Base-by-base conservation (phyloP, 2,113 vertebrate genomes). In the Oryzias javanicus region DNA sequence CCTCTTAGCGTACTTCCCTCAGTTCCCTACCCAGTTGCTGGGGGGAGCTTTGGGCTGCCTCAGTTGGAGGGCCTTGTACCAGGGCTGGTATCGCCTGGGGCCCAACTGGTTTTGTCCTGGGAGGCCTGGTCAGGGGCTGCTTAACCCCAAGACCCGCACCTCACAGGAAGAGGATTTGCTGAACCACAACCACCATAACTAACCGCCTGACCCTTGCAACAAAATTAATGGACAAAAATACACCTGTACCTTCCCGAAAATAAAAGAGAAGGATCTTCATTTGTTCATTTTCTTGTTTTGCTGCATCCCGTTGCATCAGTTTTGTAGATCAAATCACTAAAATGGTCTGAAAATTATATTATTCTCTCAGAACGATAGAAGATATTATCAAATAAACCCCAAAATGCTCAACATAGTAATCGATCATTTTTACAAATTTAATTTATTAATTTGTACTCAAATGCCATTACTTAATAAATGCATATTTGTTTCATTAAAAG, bases 1-100 rank as follows among this genome's bases (percentile, higher is more conserved):
- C 57, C 90, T 94, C 0, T 88, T 94, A 4, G 91, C 94, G 16
- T 94, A 95, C 56, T 93, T 94, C 61, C 92, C 94, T 14, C 91
- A 91, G 60, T 95, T 94, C 51, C 94, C 93, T 50, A 93, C 92
- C 57, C 93, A 94, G 87, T 84, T 95, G 40, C 72, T 94, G 18
- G 94, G 94, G 0, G 94, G 94, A 0, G 94, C 93, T 4, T 76
- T 94, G 4, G 95, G 93, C 15, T 95, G 93, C 51, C 87, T 94
- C 18, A 92, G 91, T 80, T 96, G 95, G 95, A 90, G 93, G 79
- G 92, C 91, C 27, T 92, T 94, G n/a, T 96, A 96, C 60, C 93
- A 93, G 50, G 92, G 91, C 64, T 96, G 93, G 94, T 96, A 94
- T 70, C 79, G 88, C 24, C 56, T 75, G 47, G 89, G 87, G 42